Evolutionary conservation across 2,113 vertebrate species (phyloP), one percentile per base, ranked within the genome.

Genomic region (Tragelaphus buxtoni): DNA sequence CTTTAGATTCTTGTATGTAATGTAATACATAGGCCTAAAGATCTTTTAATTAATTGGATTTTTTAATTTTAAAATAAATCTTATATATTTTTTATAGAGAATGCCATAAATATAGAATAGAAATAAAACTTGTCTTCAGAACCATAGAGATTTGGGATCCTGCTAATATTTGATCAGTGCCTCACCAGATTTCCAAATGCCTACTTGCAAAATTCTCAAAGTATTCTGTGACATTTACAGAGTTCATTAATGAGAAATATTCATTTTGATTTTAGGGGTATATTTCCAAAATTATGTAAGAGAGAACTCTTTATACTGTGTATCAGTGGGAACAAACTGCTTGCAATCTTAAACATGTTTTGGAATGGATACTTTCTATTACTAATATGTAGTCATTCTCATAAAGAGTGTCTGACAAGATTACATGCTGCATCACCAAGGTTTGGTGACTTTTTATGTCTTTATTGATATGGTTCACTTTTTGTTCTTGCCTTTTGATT

Each of bases 61-160:
- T 87, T 39, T 79, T 88, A 16, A 88, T 92, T 91, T 79, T 45
- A 49, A 92, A 95, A 86, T 58, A 45, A 58, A 81, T 32, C 39
- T 76, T n/a, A 12, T 65, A 5, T 76, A 49, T 63, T 95, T 97
- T 90, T 95, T 79, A 79, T 65, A 96, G 42, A 58, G 86, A 91
- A 9, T 24, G 1, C 20, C 69, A 39, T 91, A 95, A 82, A 53
- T 77, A 51, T 17, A 84, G 76, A 94, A 88, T 76, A 81, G 93
- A 97, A 95, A 95, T 88, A 61, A 96, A 96, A 85, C 77, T 74
- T 91, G 9, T 51, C 81, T 56, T 89, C 8, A 88, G 51, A 42
- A 91, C 77, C 63, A 2, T 88, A 87, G 96, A 85, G 42, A 61
- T 95, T 95, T 96, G 47, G 47, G n/a, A 65, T 60, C 76, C 53